A percentile compares a stretch with the other conserved stretches of the same genome.
Conservation (phyloP, 2,113 vertebrate species). For the Myotis brandtii region DNA sequence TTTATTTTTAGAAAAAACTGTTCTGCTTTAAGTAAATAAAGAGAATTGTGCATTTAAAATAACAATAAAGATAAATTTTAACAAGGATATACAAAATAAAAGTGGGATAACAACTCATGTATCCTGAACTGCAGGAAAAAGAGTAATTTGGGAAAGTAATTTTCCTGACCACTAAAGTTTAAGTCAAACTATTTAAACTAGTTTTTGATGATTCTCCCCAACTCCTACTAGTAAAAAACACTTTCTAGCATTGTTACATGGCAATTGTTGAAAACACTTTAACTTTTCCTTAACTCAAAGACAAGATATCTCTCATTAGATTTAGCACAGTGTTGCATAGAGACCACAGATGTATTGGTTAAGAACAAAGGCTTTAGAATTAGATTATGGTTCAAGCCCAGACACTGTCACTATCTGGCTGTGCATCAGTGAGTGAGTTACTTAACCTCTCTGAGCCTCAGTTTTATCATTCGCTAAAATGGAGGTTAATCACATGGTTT, state of each 20-base stretch:
- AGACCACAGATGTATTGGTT: neutral
- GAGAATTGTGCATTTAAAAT: neutral
- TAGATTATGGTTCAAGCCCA: neutral
- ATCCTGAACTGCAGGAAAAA: neutral
- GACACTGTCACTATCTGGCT: neutral
- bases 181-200: neutral
- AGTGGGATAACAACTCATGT: neutral
- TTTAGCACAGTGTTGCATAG: neutral
- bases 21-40: neutral
- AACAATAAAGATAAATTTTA: neutral
- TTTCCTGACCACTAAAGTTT: neutral
- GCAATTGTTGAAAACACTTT: neutral
- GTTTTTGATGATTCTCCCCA: neutral
- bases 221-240: neutral
- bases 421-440: neutral
- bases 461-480: neutral
- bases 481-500: neutral
- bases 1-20: neutral
- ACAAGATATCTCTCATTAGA: neutral
- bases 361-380: neutral
- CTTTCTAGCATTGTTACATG: neutral
- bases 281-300: neutral
- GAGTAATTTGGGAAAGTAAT: neutral
- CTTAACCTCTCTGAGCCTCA: neutral
- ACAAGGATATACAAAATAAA: neutral